Conservation (phyloP, 1,140 invertebrate species). For the Drosophila funebris region DNA sequence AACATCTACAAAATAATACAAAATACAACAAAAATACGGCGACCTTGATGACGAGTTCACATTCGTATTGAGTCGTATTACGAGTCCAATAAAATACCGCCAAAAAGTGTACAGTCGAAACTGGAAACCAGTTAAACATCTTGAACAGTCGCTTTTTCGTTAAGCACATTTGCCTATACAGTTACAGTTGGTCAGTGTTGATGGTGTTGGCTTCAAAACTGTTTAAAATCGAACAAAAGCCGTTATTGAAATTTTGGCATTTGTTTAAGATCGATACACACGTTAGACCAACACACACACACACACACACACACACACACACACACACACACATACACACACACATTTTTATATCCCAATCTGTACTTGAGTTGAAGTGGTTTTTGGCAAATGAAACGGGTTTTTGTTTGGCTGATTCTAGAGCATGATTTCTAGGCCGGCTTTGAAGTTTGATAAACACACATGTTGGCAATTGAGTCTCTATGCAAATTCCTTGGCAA, state of each 20-base stretch:
- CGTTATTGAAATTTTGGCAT: conserved; percentile 37
- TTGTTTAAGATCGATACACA: not conserved
- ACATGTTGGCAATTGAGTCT: conserved; percentile 15
- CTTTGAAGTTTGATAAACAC: not conserved
- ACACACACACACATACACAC: not conserved
- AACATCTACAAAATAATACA: conserved; percentile 18
- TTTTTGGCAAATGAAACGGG: conserved; percentile 53
- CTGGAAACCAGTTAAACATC: conserved; percentile 70
- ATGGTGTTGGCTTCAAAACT: conserved; percentile 35
- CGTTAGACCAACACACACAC: conserved; percentile 1
- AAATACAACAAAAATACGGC: not conserved
- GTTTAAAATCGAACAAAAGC: conserved; percentile 17
- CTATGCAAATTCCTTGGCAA: conserved; percentile 32
- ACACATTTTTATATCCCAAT: conserved; percentile 11
- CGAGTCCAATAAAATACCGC: conserved; percentile 31
- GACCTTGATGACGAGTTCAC: conserved; percentile 38
- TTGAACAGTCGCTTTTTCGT: conserved; percentile 26
- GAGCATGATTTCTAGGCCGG: conserved; percentile 48
- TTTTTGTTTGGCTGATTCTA: conserved; percentile 56
- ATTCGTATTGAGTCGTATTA: conserved; percentile 22
- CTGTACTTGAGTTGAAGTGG: conserved; percentile 34
- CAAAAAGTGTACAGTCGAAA: conserved; percentile 40
- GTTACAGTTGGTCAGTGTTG: conserved; percentile 70
- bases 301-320: not conserved
- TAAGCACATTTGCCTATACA: conserved; percentile 48